Base-by-base conservation (phyloP, 2,113 vertebrate genomes). In the Zeus faber region DNA sequence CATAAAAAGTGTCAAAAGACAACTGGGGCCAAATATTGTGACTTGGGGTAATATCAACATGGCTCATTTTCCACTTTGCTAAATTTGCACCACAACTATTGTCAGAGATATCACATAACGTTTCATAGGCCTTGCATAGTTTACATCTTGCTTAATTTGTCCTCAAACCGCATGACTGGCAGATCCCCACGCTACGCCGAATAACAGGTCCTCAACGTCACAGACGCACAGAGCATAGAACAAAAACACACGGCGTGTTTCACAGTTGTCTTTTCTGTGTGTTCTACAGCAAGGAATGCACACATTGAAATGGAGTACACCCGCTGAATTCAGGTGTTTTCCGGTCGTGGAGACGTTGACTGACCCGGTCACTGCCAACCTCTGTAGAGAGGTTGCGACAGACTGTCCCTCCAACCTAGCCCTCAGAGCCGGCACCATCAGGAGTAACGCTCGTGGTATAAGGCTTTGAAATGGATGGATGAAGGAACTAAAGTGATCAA, bases 161-260 rank as follows among this genome's bases (percentile, higher is more conserved):
- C 71, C 50, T 67, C 62, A 18, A 50, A 74, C 71, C 76, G 81
- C 83, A 85, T 80, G 79, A 72, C 59, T 54, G 66, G 68, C 64
- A 54, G 60, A 69, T 49, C 72, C 68, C 23, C 48, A 71, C 51
- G 70, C 58, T 62, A 53, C 44, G 71, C 74, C 70, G 76, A 76
- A 67, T 26, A 37, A 54, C 65, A 52, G 64, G 51, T 69, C 57
- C 62, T 31, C 33, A 52, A 72, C 62, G 69, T 68, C 71, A 62
- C 62, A 52, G 49, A 53, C 47, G n/a, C 58, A n/a, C 59, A 75
- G 61, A 23, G 65, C 62, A 58, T 53, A 45, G 59, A 60, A 39
- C 58, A 69, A 62, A 41, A 45, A 41, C 43, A 58, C 54, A 50
- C 51, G 49, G 74, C 71, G 77, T 6, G 76, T 76, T 80, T 49